Percentiles rank a stretch among this genome's conserved stretches.
Conservation (phyloP, 2,888 invertebrate genomes). For the Temnothorax rugatulus region DNA sequence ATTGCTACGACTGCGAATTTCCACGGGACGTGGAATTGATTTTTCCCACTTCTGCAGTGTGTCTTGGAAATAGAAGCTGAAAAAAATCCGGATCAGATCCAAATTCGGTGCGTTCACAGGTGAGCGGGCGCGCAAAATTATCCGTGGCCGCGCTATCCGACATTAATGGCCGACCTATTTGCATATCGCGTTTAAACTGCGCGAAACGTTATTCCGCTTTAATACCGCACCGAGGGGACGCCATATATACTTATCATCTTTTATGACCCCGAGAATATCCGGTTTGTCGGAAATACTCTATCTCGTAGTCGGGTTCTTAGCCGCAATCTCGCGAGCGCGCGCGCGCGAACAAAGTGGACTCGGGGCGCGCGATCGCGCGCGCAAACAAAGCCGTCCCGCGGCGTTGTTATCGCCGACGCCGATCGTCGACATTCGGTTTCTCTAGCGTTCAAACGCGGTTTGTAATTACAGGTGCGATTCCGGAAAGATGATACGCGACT, state of each 20-base stretch:
- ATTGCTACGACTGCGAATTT: conserved; percentile 24
- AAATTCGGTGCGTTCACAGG: conserved; percentile 27
- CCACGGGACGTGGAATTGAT: conserved; percentile 21
- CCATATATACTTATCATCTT: conserved; percentile 38
- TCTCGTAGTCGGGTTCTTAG: not conserved
- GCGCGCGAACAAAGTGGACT: conserved; percentile 2
- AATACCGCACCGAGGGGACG: not conserved
- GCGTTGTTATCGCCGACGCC: conserved; percentile 6
- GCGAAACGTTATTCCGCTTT: conserved; percentile 43
- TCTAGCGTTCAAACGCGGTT: conserved; percentile 12
- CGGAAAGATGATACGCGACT: conserved; percentile 84
- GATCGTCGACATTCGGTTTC: conserved; percentile 19
- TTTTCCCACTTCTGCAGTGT: not conserved
- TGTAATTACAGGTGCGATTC: conserved; percentile 77
- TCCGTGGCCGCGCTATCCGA: conserved; percentile 20
- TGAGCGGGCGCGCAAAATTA: conserved; percentile 20
- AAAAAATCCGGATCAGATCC: conserved; percentile 26
- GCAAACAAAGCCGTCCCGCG: conserved; percentile 7
- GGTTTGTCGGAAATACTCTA: not conserved
- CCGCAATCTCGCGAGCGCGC: conserved; percentile 1
- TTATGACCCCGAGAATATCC: conserved; percentile 36
- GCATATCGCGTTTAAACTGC: conserved; percentile 43
- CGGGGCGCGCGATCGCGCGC: not conserved
- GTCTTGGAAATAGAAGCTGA: conserved; percentile 19
- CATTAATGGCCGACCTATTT: conserved; percentile 49